phyloP scores from a whole-genome alignment of 1,140 invertebrate genomes.

The Anastrepha obliqua region DNA sequence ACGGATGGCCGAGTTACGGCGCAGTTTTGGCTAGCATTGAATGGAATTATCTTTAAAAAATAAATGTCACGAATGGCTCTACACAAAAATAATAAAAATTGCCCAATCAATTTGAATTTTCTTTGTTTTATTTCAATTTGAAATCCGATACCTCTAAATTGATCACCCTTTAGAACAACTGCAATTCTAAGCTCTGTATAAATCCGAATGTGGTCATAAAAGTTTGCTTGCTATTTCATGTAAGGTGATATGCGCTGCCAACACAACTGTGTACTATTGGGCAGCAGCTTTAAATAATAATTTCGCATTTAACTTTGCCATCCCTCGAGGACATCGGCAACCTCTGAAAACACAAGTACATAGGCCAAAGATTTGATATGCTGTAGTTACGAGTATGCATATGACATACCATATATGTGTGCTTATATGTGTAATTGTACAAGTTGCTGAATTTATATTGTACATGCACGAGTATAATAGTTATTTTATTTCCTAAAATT shows the following conservation, averaged over 20 bases:
- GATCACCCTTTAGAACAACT: no score
- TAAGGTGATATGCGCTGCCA: background rate
- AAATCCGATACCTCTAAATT: no score
- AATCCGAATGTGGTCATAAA: background rate
- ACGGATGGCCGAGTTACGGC: no score
- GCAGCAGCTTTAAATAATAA: background rate
- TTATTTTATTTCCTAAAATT: constrained; percentile 23
- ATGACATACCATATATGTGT: background rate
- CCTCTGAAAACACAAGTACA: background rate
- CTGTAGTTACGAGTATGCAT: background rate
- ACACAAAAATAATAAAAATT: no score
- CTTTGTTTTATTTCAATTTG: no score
- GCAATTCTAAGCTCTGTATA: background rate
- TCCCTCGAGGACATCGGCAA: background rate
- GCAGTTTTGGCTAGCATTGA: no score
- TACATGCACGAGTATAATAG: background rate
- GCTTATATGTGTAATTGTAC: no score
- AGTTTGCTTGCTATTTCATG: background rate
- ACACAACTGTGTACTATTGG: background rate
- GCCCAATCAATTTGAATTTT: no score
- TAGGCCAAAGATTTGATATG: background rate
- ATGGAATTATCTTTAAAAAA: no score
- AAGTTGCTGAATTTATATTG: no score
- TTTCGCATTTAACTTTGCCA: constrained; percentile 14
- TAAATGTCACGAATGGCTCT: no score